phyloP scores from a whole-genome alignment of 2,113 vertebrate genomes.

The Procavia capensis region DNA sequence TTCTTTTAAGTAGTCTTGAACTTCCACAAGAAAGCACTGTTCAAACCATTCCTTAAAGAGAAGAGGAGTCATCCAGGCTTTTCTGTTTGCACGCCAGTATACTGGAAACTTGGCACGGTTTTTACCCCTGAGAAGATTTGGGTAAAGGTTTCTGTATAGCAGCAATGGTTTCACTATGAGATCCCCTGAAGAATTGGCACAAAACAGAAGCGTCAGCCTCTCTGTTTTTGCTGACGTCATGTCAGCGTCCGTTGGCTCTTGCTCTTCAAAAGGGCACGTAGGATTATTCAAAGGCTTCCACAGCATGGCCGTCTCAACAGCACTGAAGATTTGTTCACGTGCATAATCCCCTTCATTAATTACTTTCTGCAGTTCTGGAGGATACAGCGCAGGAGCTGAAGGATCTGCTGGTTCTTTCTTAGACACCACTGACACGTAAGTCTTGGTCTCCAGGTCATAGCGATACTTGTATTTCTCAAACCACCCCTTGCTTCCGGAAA shows the following conservation, averaged over 20 bases:
- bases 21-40: constrained; percentile 51
- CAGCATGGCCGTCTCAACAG: not conserved
- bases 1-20: constrained; percentile 42
- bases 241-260: constrained; percentile 8
- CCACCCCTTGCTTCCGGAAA: not conserved
- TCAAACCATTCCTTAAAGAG: constrained; percentile 21
- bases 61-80: constrained; percentile 1
- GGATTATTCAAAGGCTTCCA: constrained; percentile 33
- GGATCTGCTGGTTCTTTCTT: not conserved
- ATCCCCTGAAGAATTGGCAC: constrained; percentile 28
- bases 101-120: constrained; percentile 26
- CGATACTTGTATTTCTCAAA: not conserved
- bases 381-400: not conserved
- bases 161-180: constrained; percentile 40
- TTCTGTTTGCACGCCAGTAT: not conserved
- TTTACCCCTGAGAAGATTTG: constrained; percentile 18
- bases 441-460: not conserved
- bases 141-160: constrained; percentile 26
- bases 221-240: constrained; percentile 25
- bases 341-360: not conserved
- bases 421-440: not conserved
- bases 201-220: constrained; percentile 32
- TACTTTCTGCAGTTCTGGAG: not conserved
- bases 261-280: constrained; percentile 27
- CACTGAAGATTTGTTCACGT: not conserved